Percentiles rank a stretch among this genome's conserved stretches.
Conservation (phyloP, 2,113 vertebrate genomes). For the Heteronetta atricapilla region DNA sequence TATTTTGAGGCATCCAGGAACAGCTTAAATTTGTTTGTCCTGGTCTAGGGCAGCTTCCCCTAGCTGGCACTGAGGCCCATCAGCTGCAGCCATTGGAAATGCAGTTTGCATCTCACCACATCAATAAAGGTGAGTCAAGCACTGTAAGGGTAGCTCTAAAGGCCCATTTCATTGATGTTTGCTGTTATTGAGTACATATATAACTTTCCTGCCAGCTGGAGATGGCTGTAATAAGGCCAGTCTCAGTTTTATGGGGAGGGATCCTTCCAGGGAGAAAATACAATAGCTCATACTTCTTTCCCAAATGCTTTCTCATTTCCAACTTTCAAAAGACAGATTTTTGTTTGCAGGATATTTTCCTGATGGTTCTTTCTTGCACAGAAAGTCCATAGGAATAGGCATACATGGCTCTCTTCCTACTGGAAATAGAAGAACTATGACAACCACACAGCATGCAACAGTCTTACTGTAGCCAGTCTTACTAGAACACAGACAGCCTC, state of each 20-base stretch:
- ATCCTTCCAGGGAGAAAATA: conserved; percentile 8
- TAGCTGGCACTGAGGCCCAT: not conserved
- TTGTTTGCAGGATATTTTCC: not conserved
- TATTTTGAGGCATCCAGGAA: not conserved
- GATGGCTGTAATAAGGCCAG: conserved; percentile 32
- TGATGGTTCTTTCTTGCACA: not conserved
- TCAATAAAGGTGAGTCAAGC: conserved; percentile 47
- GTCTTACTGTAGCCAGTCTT: not conserved
- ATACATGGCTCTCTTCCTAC: not conserved
- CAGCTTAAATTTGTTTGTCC: not conserved
- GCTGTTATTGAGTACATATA: conserved; percentile 35
- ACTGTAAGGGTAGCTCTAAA: conserved; percentile 10
- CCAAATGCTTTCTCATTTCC: not conserved
- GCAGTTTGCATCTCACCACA: conserved; percentile 10
- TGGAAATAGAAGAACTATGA: not conserved
- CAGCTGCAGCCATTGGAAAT: conserved; percentile 6
- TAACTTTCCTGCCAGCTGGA: conserved; percentile 34
- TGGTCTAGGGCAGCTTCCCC: not conserved
- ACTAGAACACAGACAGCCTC: not conserved
- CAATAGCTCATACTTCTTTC: not conserved
- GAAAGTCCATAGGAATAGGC: not conserved
- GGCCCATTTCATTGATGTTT: conserved; percentile 50
- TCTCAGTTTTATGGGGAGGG: not conserved
- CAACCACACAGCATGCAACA: not conserved
- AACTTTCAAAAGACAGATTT: conserved; percentile 9